Evolutionary conservation across 2,113 vertebrate species (phyloP), one percentile per base, ranked within the genome.

Genomic region (Myotis yumanensis): DNA sequence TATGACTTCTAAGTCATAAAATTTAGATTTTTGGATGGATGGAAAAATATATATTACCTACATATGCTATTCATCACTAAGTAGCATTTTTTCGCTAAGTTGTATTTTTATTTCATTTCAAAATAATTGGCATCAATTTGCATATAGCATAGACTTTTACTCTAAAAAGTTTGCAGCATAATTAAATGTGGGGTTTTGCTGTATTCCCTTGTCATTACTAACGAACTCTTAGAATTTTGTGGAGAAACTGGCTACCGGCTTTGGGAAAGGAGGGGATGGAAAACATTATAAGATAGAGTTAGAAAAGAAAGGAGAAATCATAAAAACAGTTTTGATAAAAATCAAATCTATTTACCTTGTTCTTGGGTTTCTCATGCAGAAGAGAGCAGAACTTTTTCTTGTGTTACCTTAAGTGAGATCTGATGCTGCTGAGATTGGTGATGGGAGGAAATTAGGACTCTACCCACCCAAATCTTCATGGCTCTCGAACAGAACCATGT

Each of bases 51-150:
- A 10, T 83, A 87, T 94, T 77, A 51, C 15, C 51, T 43, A 43
- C 32, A 84, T 80, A 89, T 73, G 46, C 93, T 89, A 96, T 89
- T 85, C 52, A 86, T 83, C 87, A 43, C 37, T 84, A 96, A 86
- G 40, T 82, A 82, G 32, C 54, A 86, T 95, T 96, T 93, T 95
- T n/a, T 48, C 28, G 52, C 35, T 89, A 95, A 83, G 32, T 79
- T 75, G 43, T 52, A 85, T 89, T 95, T 97, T 93, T 96, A 86
- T 48, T 96, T 86, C 22, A 96, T 93, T 96, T 91, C 40, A 94
- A 93, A 97, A 95, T 94, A 96, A 96, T 94, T 93, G 87, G 48
- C 91, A 94, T 94, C 51, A 93, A 64, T 93, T 95, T 97, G 91
- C 93, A 97, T 93, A 90, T 96, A 76, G 69, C 17, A 46, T 75